Evolutionary conservation across 1,140 invertebrate species (phyloP).

Genomic region (Calephelis virginiensis): DNA sequence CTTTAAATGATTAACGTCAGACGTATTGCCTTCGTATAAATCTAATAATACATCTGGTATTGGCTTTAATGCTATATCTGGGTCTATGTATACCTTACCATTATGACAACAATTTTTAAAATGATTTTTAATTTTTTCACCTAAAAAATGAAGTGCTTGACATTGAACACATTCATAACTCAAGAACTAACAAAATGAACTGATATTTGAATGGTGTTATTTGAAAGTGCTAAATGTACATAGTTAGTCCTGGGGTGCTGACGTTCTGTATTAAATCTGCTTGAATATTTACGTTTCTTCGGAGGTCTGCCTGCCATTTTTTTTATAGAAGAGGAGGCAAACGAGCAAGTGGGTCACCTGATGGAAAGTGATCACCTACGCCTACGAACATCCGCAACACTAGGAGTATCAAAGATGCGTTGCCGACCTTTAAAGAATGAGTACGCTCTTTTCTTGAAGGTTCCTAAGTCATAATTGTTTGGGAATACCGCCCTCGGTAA

Average conservation of each 20-base stretch:
- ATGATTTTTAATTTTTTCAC: slow-evolving; percentile 37
- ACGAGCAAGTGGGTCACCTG: too few relatives aligned
- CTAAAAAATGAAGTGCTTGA: slow-evolving; percentile 35
- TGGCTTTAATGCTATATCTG: slow-evolving; percentile 32
- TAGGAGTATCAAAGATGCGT: too few relatives aligned
- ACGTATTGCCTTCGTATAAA: slow-evolving; percentile 37
- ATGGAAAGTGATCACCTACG: too few relatives aligned
- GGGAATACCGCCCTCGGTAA: too few relatives aligned
- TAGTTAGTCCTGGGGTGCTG: slow-evolving; percentile 35
- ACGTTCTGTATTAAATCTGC: slow-evolving; percentile 34
- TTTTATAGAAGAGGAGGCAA: too few relatives aligned
- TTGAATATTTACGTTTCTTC: slow-evolving; percentile 39
- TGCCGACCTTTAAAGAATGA: too few relatives aligned
- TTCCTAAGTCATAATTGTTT: too few relatives aligned
- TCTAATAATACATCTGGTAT: slow-evolving; percentile 39
- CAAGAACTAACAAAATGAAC: slow-evolving; percentile 36
- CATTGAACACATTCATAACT: slow-evolving; percentile 36
- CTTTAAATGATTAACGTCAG: slow-evolving; percentile 38
- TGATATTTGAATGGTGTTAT: slow-evolving; percentile 33
- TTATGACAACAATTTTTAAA: slow-evolving; percentile 39
- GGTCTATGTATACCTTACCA: slow-evolving; percentile 33
- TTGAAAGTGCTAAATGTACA: slow-evolving; percentile 35
- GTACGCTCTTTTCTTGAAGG: too few relatives aligned
- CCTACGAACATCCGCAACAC: too few relatives aligned
- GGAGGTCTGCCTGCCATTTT: slow-evolving; percentile 35